Evolutionary conservation across 2,797 vertebrate species (phyloP).

Genomic region (Dallia pectoralis): DNA sequence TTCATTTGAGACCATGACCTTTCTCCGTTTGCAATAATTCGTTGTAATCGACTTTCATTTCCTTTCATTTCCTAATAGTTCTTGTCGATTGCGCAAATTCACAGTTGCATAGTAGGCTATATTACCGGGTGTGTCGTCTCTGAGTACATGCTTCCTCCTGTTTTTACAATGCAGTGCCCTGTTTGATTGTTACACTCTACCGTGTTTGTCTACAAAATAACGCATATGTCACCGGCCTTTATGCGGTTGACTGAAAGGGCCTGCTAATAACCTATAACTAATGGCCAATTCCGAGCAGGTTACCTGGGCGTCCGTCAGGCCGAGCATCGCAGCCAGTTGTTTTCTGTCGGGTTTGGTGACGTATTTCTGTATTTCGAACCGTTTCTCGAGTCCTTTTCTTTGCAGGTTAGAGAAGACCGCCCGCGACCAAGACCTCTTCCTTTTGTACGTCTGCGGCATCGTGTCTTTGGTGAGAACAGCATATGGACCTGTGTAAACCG

Average conservation of each 20-base stretch:
- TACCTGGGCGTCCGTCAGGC: conserved; percentile 97
- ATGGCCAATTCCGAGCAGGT: conserved; percentile 23
- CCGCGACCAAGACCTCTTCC: conserved; percentile 96
- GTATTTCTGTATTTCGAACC: conserved; percentile 98
- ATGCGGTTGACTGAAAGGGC: neutral
- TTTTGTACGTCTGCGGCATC: conserved; percentile 97
- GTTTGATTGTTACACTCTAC: neutral
- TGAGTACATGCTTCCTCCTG: conserved; percentile 24
- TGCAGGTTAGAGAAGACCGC: conserved; percentile 98
- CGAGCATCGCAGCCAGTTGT: conserved; percentile 96
- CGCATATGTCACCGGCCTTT: neutral
- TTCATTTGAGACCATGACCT: conserved; percentile 30
- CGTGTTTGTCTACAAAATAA: neutral
- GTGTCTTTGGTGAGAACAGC: conserved; percentile 98
- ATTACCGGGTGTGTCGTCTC: conserved; percentile 24
- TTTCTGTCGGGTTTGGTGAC: conserved; percentile 98
- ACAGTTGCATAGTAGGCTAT: conserved; percentile 26
- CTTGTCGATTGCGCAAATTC: conserved; percentile 67
- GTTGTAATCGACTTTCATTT: conserved; percentile 73
- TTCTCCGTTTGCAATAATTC: conserved; percentile 44
- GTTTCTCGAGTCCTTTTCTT: conserved; percentile 96
- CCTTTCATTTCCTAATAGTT: conserved; percentile 58
- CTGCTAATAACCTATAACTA: neutral
- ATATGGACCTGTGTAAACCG: conserved; percentile 82
- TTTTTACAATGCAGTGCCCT: neutral